A percentile compares a stretch with the other conserved stretches of the same genome.
Conservation (phyloP, 92 coral and sea anemone species). For the Palythoa grandiflora region DNA sequence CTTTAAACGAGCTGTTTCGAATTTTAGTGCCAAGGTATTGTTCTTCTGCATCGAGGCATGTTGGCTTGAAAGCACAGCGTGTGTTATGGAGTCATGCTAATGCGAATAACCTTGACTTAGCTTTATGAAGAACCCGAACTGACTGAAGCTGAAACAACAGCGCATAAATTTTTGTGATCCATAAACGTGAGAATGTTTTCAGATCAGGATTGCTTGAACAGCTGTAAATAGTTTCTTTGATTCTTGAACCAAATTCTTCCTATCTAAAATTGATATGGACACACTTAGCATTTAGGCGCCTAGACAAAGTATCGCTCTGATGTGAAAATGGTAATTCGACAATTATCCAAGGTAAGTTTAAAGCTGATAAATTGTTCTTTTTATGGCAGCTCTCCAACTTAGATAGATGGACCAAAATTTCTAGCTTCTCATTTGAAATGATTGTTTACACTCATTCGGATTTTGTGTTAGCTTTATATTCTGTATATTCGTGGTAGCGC, state of each 20-base stretch:
- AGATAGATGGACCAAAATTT: not conserved
- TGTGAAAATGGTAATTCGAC: slow-evolving; percentile 10
- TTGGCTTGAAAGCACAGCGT: not conserved
- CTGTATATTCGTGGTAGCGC: too few relatives aligned
- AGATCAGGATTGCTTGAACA: not conserved
- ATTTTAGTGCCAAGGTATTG: not conserved
- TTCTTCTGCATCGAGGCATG: slow-evolving; percentile 4
- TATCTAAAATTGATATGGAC: not conserved
- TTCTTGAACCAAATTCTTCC: not conserved
- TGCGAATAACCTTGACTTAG: not conserved
- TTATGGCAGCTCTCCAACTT: not conserved
- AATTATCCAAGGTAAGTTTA: not conserved
- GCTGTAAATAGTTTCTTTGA: not conserved
- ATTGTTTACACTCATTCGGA: too few relatives aligned
- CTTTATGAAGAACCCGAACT: not conserved
- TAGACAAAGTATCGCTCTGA: not conserved
- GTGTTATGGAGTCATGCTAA: not conserved
- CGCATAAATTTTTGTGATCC: not conserved
- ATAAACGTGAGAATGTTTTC: not conserved
- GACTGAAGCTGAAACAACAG: not conserved
- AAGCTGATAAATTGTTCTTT: not conserved
- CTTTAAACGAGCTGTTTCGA: not conserved
- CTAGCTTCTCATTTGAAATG: too few relatives aligned
- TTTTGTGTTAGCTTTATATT: too few relatives aligned
- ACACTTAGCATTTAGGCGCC: not conserved